A percentile compares a stretch with the other conserved stretches of the same genome.
These are phyloP conservation scores for Criorhina ranunculi DNA, from an alignment of 2,888 invertebrate species.

Conservation along the genomic window DNA sequence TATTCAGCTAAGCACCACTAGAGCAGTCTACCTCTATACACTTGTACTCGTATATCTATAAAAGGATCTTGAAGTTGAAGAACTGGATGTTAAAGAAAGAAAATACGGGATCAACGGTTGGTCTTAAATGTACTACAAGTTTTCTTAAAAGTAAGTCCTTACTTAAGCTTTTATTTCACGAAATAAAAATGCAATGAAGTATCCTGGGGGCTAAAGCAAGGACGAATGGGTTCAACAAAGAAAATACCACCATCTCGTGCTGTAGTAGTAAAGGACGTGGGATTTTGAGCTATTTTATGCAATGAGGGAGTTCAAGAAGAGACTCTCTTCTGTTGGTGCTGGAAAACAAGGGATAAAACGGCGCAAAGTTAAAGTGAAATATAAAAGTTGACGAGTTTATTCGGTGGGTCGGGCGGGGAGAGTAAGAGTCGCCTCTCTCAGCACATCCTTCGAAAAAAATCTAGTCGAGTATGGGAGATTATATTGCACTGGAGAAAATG, in stretches of 20 bases:
- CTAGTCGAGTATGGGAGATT: constrained; percentile 21
- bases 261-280: constrained; percentile 26
- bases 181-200: constrained; percentile 83
- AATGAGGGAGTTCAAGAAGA: constrained; percentile 6
- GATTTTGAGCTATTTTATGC: constrained; percentile 49
- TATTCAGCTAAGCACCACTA: not conserved
- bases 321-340: constrained; percentile 19
- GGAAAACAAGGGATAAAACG: constrained; percentile 62
- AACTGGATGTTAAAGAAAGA: constrained; percentile 55
- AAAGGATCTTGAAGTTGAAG: constrained; percentile 69
- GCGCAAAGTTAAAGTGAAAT: constrained; percentile 73
- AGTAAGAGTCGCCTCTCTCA: not conserved
- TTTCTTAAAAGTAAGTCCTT: constrained; percentile 77
- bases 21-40: not conserved
- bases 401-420: not conserved
- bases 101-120: constrained; percentile 81
- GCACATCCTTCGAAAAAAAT: constrained; percentile 27
- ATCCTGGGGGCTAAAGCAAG: constrained; percentile 77
- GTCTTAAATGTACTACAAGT: constrained; percentile 76
- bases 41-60: constrained; percentile 29
- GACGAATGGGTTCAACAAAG: constrained; percentile 64
- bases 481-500: constrained; percentile 66
- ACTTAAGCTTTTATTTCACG: constrained; percentile 77
- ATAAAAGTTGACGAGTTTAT: constrained; percentile 73
- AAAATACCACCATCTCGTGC: constrained; percentile 1